These are phyloP conservation scores for Hippopotamus amphibius DNA, from an alignment of 2,113 vertebrate species.

Conservation along the genomic window DNA sequence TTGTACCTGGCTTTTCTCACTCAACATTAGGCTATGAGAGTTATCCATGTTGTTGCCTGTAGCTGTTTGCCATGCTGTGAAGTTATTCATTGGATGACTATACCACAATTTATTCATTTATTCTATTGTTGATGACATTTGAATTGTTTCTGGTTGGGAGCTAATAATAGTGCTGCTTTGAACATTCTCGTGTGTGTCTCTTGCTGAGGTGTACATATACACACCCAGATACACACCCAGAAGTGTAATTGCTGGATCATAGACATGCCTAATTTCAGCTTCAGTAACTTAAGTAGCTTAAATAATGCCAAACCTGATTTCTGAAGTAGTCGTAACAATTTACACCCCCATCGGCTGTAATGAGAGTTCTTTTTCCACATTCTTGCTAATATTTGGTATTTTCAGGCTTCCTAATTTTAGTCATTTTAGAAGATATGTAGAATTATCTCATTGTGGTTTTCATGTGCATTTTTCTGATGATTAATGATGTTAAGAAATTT, in stretches of 20 bases:
- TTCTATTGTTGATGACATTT: neutral
- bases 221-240: neutral
- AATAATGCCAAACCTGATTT: neutral
- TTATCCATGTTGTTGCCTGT: neutral
- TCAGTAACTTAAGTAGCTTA: neutral
- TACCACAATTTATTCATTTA: neutral
- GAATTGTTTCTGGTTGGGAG: neutral
- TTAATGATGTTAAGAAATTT: conserved; percentile 7
- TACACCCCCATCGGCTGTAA: neutral
- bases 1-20: neutral
- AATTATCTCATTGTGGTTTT: neutral
- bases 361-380: neutral
- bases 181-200: neutral
- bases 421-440: neutral
- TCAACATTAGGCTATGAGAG: neutral
- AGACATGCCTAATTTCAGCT: neutral
- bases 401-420: conserved; percentile 11
- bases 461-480: conserved; percentile 22
- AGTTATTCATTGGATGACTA: neutral
- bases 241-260: neutral
- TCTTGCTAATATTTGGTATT: neutral
- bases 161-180: neutral
- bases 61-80: neutral
- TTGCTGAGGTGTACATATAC: neutral
- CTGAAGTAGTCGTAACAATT: neutral